These are phyloP conservation scores for Lordiphosa collinella DNA, from an alignment of 1,140 invertebrate species.

Conservation along the genomic window DNA sequence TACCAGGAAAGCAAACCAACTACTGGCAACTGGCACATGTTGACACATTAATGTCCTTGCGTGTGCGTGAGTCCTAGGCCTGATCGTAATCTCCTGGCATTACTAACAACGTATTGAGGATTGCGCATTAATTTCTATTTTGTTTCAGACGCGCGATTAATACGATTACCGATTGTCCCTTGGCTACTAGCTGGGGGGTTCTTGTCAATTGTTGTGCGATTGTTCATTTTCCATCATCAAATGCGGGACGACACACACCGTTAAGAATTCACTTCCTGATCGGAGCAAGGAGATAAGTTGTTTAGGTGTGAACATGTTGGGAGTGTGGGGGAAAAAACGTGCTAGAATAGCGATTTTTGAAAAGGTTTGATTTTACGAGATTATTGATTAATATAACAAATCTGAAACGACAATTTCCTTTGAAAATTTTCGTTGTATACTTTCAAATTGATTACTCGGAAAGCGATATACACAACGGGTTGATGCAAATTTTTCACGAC, in stretches of 20 bases:
- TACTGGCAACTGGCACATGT: slow-evolving; percentile 64
- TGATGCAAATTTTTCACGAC: too few relatives aligned
- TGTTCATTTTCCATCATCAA: slow-evolving; percentile 3
- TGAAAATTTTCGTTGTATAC: too few relatives aligned
- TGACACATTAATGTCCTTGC: slow-evolving; percentile 71
- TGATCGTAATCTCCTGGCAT: slow-evolving; percentile 64
- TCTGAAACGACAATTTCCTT: slow-evolving; percentile 24
- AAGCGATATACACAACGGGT: too few relatives aligned
- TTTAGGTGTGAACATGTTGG: slow-evolving; percentile 40
- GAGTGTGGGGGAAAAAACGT: too few relatives aligned
- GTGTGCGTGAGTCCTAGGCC: slow-evolving; percentile 52
- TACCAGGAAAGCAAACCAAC: slow-evolving; percentile 50
- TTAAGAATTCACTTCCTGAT: slow-evolving; percentile 5
- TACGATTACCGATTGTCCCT: slow-evolving; percentile 37
- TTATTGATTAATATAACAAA: slow-evolving; percentile 10
- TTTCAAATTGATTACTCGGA: too few relatives aligned
- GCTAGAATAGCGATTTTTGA: too few relatives aligned
- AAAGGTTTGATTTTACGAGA: background rate
- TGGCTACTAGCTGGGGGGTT: background rate
- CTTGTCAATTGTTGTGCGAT: slow-evolving; percentile 1
- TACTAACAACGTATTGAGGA: slow-evolving; percentile 70
- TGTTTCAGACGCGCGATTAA: slow-evolving; percentile 55
- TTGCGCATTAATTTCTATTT: slow-evolving; percentile 60
- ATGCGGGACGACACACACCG: slow-evolving; percentile 9
- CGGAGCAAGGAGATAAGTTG: slow-evolving; percentile 21